Evolutionary conservation across 35 echinoderm and acorn worm species (phyloP), one percentile per base, ranked within the genome.

Genomic region (Apostichopus californicus): DNA sequence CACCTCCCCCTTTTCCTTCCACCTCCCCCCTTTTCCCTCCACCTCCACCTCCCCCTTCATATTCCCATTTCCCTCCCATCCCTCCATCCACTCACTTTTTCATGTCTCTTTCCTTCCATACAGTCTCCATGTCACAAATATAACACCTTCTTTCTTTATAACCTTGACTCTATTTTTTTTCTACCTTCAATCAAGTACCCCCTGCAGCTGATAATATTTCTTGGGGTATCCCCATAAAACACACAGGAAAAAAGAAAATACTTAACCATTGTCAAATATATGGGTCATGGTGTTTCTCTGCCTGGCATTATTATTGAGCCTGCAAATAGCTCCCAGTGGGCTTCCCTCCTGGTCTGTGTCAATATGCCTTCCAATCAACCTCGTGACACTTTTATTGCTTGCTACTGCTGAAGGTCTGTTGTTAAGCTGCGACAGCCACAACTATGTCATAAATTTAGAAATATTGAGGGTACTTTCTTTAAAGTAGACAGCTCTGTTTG

Each of bases 391-490:
- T 78, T 78, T 78, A 78, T 78, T 21, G 77, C 6, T 46, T 46
- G 52, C 17, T 78, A 26, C 52, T 78, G 77, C 77, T 78, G 22
- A 78, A 78, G 77, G 77, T 78, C 77, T 26, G 23, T 21, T 78
- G 77, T 78, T 78, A 78, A 26, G 52, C 77, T 46, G 34, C 77
- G 34, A 78, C 77, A 26, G 22, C 77, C 77, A 78, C 23, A 78
- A 78, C 77, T 78, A 78, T 78, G 77, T 78, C 77, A 78, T 78
- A 78, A 78, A 78, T 78, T 78, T 78, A 78, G 52, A 78, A 34
- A 24, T 8, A 78, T 78, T 78, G 77, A 78, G 77, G 52, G 77
- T 21, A 6, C 17, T 34, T 78, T 78, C 77, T 34, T 78, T 78
- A 23, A 46, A 78, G 77, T 78, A 78, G 77, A 78, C 77, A 26